Conservation (phyloP, 2,113 vertebrate species). For the Erpornis zantholeuca region DNA sequence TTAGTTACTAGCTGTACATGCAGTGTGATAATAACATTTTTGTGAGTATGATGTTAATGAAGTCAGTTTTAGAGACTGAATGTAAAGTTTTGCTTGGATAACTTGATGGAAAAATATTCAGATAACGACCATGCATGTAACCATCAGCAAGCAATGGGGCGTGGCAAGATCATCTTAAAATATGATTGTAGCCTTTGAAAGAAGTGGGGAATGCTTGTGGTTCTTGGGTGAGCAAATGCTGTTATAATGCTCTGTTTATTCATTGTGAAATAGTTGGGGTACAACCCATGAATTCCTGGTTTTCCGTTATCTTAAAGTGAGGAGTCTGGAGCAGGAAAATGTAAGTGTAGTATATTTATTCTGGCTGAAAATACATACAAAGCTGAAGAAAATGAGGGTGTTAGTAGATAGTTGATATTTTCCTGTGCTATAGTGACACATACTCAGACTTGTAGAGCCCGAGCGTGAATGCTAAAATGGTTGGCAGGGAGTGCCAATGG, state of each 20-base stretch:
- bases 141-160: neutral
- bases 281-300: constrained; percentile 32
- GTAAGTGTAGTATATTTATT: constrained; percentile 37
- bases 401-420: neutral
- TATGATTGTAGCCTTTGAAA: neutral
- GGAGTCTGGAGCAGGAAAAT: constrained; percentile 41
- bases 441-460: neutral
- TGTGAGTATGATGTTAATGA: neutral
- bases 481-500: neutral
- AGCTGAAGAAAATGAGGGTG: constrained; percentile 7
- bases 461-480: neutral
- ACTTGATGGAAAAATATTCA: neutral
- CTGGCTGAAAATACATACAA: constrained; percentile 3
- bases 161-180: neutral
- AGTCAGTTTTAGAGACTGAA: neutral
- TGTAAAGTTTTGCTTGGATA: neutral
- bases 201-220: constrained; percentile 17
- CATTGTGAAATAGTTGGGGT: constrained; percentile 52
- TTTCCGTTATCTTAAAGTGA: constrained; percentile 50
- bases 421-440: neutral
- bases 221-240: constrained; percentile 31
- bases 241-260: constrained; percentile 45
- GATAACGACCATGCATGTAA: neutral
- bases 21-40: neutral
- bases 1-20: neutral